Conservation (phyloP, 2,888 invertebrate genomes). For the Cylindroiulus punctatus region DNA sequence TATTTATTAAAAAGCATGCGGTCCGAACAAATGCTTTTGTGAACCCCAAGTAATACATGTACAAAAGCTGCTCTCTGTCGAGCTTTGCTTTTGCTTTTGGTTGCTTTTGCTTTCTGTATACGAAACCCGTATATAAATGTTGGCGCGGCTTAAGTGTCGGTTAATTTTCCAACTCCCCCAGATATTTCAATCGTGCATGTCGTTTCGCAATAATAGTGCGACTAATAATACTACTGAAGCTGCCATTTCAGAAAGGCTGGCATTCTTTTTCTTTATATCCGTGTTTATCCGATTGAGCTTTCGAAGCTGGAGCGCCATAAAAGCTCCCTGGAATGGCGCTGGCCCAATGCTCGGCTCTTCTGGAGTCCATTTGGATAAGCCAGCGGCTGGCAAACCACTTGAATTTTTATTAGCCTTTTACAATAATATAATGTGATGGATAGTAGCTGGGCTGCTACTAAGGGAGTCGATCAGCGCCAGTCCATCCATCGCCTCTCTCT, state of each 20-base stretch:
- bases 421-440: background rate
- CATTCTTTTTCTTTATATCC: background rate
- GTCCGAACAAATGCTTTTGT: no score
- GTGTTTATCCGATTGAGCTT: background rate
- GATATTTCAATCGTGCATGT: no score
- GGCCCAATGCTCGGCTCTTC: background rate
- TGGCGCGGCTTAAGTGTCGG: no score
- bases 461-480: background rate
- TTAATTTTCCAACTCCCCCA: no score
- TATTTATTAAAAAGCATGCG: no score
- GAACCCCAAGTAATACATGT: no score
- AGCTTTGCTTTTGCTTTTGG: no score
- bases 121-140: no score
- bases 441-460: background rate
- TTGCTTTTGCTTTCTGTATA: no score
- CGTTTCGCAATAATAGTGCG: no score
- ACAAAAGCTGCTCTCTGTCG: no score
- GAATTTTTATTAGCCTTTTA: background rate
- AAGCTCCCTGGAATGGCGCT: background rate
- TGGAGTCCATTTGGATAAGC: background rate
- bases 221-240: no score
- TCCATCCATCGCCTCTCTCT: background rate
- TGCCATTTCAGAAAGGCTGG: background rate
- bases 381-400: conserved; percentile 1
- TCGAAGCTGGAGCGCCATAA: background rate